Evolutionary conservation across 2,888 invertebrate species (phyloP).

Genomic region (Hermaeophaga mercurialis): DNA sequence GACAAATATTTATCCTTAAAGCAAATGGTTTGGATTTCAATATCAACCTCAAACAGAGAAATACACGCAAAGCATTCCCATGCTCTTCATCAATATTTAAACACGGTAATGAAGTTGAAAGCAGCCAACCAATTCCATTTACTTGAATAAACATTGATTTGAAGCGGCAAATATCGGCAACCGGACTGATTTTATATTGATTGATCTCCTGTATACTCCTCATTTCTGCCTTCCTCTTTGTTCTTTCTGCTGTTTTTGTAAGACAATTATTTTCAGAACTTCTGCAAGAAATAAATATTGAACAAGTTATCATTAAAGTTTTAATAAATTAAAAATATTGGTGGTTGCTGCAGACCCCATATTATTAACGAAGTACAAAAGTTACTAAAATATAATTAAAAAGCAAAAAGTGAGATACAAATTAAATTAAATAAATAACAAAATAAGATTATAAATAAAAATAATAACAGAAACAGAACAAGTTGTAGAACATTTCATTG

Average conservation of each 20-base stretch:
- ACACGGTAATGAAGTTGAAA: conserved; percentile 48
- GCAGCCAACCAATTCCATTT: conserved; percentile 48
- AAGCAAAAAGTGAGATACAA: too few species aligned
- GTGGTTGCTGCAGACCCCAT: too few species aligned
- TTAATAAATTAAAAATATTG: too few species aligned
- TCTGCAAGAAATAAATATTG: too few species aligned
- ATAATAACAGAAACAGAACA: too few species aligned
- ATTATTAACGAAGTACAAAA: too few species aligned
- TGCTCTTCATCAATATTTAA: conserved; percentile 46
- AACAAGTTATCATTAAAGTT: too few species aligned
- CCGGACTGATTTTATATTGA: conserved; percentile 46
- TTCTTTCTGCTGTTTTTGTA: not conserved
- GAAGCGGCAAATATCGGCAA: conserved; percentile 48
- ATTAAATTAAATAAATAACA: too few species aligned
- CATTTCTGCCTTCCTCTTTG: not conserved
- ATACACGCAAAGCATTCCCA: conserved; percentile 13
- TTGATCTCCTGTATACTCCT: conserved; percentile 30
- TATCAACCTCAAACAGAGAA: conserved; percentile 23
- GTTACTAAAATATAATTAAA: too few species aligned
- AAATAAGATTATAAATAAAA: too few species aligned
- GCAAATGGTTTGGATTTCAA: conserved; percentile 19
- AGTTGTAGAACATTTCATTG: too few species aligned
- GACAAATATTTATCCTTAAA: conserved; percentile 13
- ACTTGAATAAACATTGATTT: conserved; percentile 49
- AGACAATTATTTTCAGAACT: too few species aligned